Conservation (phyloP, 2,888 invertebrate species). For the Spicauda simplicius region DNA sequence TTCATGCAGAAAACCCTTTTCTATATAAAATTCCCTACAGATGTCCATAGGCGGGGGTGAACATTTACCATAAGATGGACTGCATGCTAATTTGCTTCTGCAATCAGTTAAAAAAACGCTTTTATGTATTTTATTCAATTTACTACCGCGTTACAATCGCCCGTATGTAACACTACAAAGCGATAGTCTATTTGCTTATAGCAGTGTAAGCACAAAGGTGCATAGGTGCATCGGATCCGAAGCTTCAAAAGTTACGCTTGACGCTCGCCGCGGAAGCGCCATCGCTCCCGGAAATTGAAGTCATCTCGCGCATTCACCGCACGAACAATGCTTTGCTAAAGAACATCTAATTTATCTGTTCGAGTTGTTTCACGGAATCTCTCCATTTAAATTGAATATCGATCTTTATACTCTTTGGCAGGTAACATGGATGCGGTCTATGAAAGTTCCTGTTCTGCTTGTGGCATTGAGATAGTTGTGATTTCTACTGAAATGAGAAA, state of each 20-base stretch:
- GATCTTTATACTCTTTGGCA: conserved; percentile 49
- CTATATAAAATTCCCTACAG: no score
- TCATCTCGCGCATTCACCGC: conserved; percentile 69
- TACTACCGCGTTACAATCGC: conserved; percentile 40
- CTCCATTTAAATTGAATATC: conserved; percentile 79
- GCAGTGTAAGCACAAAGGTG: conserved; percentile 65
- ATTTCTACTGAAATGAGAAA: conserved; percentile 3
- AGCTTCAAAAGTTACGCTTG: conserved; percentile 75
- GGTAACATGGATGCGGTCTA: conserved; percentile 27
- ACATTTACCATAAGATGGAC: no score
- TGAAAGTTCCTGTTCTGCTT: conserved; percentile 33
- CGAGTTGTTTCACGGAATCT: conserved; percentile 67
- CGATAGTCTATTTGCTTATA: conserved; percentile 72
- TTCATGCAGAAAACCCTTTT: no score
- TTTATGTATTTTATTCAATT: no score
- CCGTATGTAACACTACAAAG: conserved; percentile 50
- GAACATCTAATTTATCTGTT: conserved; percentile 81
- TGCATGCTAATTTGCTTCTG: no score
- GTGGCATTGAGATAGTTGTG: conserved; percentile 21
- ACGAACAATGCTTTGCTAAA: conserved; percentile 81
- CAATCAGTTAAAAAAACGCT: no score
- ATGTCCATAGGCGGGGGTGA: no score
- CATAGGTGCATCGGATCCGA: conserved; percentile 74
- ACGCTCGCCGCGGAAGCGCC: conserved; percentile 63
- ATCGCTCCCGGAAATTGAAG: conserved; percentile 81